Conservation (phyloP, 2,888 invertebrate species). For the Neoascia interrupta region DNA sequence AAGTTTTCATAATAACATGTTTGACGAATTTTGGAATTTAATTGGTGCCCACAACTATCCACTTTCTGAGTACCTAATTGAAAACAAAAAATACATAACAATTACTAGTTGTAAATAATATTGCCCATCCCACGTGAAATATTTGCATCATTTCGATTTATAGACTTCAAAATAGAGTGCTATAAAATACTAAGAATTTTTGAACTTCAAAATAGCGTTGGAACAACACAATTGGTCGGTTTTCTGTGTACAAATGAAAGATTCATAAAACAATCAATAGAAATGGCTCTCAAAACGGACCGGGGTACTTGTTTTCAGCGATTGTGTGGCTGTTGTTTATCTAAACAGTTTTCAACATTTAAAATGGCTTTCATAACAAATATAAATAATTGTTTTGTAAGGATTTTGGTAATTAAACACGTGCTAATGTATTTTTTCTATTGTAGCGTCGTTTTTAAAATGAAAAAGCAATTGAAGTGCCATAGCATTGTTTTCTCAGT, state of each 20-base stretch:
- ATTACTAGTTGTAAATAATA: too few species aligned
- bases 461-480: too few species aligned
- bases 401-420: constrained; percentile 44
- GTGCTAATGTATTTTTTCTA: constrained; percentile 28
- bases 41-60: too few species aligned
- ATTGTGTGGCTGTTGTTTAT: constrained; percentile 32
- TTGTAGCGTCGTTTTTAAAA: not conserved
- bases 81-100: too few species aligned
- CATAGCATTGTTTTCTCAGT: too few species aligned
- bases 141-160: constrained; percentile 7
- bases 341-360: constrained; percentile 19
- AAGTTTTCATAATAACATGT: too few species aligned
- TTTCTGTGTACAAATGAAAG: not conserved
- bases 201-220: constrained; percentile 11
- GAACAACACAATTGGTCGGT: constrained; percentile 2
- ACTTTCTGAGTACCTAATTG: too few species aligned
- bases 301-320: constrained; percentile 12
- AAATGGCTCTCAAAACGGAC: constrained; percentile 15
- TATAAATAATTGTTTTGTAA: constrained; percentile 15
- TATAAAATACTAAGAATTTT: not conserved
- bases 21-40: too few species aligned
- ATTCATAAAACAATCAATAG: not conserved
- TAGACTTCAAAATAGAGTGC: not conserved
- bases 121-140: too few species aligned
- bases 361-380: constrained; percentile 32